These are phyloP conservation scores for Stenchaetothrips biformis DNA, from an alignment of 2,888 invertebrate genomes.

Conservation along the genomic window DNA sequence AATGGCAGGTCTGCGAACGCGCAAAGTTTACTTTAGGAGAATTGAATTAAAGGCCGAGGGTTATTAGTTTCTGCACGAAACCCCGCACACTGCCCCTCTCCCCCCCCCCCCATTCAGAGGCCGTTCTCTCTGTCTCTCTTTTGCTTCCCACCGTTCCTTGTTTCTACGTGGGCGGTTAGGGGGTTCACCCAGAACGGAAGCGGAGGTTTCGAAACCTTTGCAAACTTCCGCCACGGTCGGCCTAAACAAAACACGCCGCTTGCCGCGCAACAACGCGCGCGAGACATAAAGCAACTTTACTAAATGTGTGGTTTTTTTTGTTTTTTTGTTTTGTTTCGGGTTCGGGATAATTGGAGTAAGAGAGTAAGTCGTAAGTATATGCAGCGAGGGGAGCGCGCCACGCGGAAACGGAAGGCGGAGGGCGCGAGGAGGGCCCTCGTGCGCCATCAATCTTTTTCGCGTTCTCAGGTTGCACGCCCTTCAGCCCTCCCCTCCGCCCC, in stretches of 20 bases:
- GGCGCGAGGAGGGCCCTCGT: background rate
- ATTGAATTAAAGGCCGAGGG: slow-evolving; percentile 23
- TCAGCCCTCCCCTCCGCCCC: background rate
- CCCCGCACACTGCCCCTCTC: background rate
- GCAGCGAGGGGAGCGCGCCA: background rate
- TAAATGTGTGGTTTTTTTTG: no score
- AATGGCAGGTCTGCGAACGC: slow-evolving; percentile 5
- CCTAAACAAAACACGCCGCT: no score
- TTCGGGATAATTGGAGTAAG: no score
- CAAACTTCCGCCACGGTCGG: no score
- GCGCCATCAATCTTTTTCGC: slow-evolving; percentile 20
- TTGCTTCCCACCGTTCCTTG: background rate
- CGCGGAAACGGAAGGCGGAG: background rate
- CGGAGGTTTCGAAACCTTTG: no score
- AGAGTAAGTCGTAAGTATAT: no score
- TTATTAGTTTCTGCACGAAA: slow-evolving; percentile 15
- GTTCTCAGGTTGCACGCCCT: slow-evolving; percentile 5
- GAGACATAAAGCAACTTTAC: no score
- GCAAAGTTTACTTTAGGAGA: slow-evolving; percentile 17
- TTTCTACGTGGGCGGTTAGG: no score
- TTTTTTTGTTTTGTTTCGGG: no score
- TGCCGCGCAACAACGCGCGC: no score
- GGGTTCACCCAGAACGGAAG: no score
- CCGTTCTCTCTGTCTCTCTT: background rate
- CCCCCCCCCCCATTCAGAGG: background rate